Evolutionary conservation across 2,797 vertebrate species (phyloP), one percentile per base, ranked within the genome.

Genomic region (Pseudotriccus pelzelni): DNA sequence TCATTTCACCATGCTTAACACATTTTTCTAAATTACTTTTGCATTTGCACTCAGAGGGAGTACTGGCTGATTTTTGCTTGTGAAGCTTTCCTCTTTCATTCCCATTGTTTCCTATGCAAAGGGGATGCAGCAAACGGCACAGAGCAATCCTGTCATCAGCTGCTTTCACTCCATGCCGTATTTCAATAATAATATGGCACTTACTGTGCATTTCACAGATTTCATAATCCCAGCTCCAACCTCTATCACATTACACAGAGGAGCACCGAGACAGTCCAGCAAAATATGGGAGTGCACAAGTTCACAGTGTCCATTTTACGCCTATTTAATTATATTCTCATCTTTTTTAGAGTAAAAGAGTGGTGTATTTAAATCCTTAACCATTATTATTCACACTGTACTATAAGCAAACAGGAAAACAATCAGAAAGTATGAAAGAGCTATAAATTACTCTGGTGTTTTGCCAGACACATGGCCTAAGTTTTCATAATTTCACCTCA

Each of bases 1-100:
- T 77, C 81, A 80, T 89, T 96, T 92, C 92, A 67, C 91, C 87
- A 76, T 73, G 80, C 88, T 82, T 92, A 93, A 93, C 89, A 69
- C 43, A 90, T 89, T 92, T 90, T 92, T 87, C 90, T 89, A 88
- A 91, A 90, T 94, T 68, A 91, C 78, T 94, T 96, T 44, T 93
- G 83, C 90, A 87, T 93, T 90, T 63, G 58, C 70, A 89, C 72
- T 94, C 67, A 10, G 64, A 87, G 87, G 67, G 75, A 94, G 64
- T 21, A 88, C 69, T 43, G 86, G 21, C 52, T 77, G 88, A 47
- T 93, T 96, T 95, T 56, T 94, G 86, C 90, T 94, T 94, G 73
- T 78, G 46, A 93, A 95, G 93, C 81, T 76, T 74, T 94, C 77
- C 55, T 53, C 59, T 94, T 84, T 92, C 87, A 85, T 52, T 93